Evolutionary conservation across 2,113 vertebrate genomes (phyloP).

Genomic region (Mesembrinibis cayennensis): DNA sequence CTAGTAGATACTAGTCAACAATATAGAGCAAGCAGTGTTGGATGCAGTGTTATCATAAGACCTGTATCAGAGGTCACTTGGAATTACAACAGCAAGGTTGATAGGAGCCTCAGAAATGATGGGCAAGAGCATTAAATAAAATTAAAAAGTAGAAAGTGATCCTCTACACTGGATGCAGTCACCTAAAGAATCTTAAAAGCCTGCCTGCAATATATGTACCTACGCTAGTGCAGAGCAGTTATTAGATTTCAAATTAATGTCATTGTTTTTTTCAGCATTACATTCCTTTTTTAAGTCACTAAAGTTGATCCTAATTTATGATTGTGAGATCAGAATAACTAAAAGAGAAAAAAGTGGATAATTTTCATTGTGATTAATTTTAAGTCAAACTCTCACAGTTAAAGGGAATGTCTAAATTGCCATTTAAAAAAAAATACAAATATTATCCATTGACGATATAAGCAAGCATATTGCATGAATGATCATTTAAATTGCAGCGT

Average conservation of each 20-base stretch:
- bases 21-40: not conserved
- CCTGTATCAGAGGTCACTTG: not conserved
- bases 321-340: not conserved
- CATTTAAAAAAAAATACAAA: not conserved
- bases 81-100: not conserved
- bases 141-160: not conserved
- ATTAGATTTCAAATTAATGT: not conserved
- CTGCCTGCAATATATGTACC: not conserved
- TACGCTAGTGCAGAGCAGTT: not conserved
- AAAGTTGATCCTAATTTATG: not conserved
- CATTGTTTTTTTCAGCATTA: not conserved
- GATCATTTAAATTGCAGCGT: rapidly evolving
- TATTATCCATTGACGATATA: not conserved
- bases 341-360: not conserved
- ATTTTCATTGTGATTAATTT: not conserved
- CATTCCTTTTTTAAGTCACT: not conserved
- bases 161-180: not conserved
- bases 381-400: not conserved
- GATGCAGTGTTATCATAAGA: not conserved
- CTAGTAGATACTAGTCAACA: not conserved
- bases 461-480: not conserved
- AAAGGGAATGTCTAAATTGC: not conserved
- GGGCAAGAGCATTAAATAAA: not conserved
- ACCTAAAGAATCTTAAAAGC: not conserved
- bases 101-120: not conserved